Evolutionary conservation across 2,888 invertebrate species (phyloP), one percentile per base, ranked within the genome.

Genomic region (Conus canariensis): DNA sequence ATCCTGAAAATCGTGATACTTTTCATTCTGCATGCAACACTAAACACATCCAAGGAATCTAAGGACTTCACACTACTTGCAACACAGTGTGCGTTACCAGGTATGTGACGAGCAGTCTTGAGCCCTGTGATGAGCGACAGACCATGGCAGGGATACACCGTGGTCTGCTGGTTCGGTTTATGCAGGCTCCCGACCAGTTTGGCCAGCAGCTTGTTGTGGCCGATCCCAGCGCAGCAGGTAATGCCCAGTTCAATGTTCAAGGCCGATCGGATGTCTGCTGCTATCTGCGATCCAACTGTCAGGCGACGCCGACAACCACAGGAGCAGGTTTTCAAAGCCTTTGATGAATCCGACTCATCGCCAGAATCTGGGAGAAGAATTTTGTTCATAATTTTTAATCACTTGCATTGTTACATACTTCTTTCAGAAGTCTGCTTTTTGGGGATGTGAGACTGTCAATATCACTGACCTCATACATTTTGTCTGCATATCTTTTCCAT

Each of bases 191-290:
- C 95, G 1, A 95, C 97, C 92, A 98, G 96, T 96, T 98, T 98
- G 5, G 98, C 98, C 94, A 98, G 96, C 91, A 98, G 96, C 96
- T 98, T 98, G 96, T 98, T 98, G 94, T 98, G 98, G 67, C 98
- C 97, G 92, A 98, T 97, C 87, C 98, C 98, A 70, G 98, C 98
- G 97, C 98, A 98, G 93, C 97, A 97, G 4, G 98, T 98, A 91
- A 98, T 97, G 88, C 97, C 97, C 93, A 98, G 96, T 92, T 98
- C 97, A 90, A 97, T 97, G 93, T 97, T 97, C 93, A 98, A 97
- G 93, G 97, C 97, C 92, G 97, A 97, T 89, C 98, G 97, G 95
- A 98, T 98, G 95, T 98, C 98, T 94, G 97, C 97, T 59, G 98
- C 98, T 94, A 98, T 97, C 94, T 97, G 97, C 92, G 98, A 97